These are phyloP conservation scores for Selene dorsalis DNA, from an alignment of 2,797 vertebrate species.

Conservation along the genomic window DNA sequence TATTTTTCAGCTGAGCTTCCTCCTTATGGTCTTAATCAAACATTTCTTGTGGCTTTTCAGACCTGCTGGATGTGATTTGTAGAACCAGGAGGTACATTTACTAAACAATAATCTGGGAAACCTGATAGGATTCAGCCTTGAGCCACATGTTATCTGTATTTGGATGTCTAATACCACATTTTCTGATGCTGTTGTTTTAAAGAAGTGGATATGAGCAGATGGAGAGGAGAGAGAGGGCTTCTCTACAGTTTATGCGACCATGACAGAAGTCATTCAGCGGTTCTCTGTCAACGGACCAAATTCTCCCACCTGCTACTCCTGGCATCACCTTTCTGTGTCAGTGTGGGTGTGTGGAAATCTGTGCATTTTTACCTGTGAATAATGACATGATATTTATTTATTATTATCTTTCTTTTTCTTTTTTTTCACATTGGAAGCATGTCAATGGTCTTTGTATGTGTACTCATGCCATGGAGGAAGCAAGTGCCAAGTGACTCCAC, in stretches of 20 bases:
- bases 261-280: neutral
- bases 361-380: neutral
- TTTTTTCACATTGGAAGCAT: neutral
- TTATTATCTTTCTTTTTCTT: too few species aligned
- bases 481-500: neutral
- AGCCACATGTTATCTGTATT: neutral
- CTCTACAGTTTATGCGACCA: neutral
- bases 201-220: neutral
- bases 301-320: slow-evolving; percentile 31
- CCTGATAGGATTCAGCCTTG: neutral
- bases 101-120: neutral
- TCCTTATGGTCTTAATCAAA: too few species aligned
- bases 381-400: neutral
- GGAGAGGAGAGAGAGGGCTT: neutral
- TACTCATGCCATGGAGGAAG: neutral
- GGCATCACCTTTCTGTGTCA: slow-evolving; percentile 21
- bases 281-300: slow-evolving; percentile 21
- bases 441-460: neutral
- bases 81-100: too few species aligned
- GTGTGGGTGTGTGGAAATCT: neutral
- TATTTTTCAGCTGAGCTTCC: too few species aligned
- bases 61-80: too few species aligned
- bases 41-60: too few species aligned
- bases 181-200: neutral
- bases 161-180: neutral